Base-by-base conservation (phyloP, 2,888 invertebrate genomes). In the Ryuthela nishihirai region DNA sequence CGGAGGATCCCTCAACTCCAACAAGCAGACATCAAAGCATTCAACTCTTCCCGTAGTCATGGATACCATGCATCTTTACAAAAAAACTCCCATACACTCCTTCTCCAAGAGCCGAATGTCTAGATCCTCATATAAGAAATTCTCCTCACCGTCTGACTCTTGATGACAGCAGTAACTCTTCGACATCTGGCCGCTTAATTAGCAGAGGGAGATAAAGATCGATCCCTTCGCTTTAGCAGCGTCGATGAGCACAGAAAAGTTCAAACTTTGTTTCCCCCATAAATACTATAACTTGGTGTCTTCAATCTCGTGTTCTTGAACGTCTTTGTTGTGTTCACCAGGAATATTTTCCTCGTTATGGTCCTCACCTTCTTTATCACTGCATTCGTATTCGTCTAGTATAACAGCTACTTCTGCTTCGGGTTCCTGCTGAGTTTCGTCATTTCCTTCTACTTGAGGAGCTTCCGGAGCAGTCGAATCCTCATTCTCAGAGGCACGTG, bases 281-380 rank as follows among this genome's bases (percentile, higher is more conserved):
- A 41, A 58, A 52, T 58, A 58, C 60, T 60, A 60, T 60, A 60
- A 60, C 45, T 54, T 44, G 25, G 60, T 60, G 40, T 60, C 60
- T 38, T 49, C 60, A 26, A 52, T 54, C 34, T 43, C 41, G 48
- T 53, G 48, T 53, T 38, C 52, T 43, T 48, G 52, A 40, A 24
- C 46, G 44, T 59, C 47, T 34, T 15, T n/a, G 4, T 35, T 18
- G 35, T 18, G 5, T 35, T 35, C 35, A 35, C 15, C 5, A 4
- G n/a, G 15, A 18, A 4, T 35, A 6, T 35, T 18, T 15, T 35
- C 35, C 17, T 35, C 35, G 35, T 15, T 15, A 6, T 15, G 17
- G 17, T 17, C 4, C 9, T 29, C 12, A 17, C 35, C 35, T 15
- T 35, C 17, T 6, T 15, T 35, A 15, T 15, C 15, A 18, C 35